These are phyloP conservation scores for Halichoerus grypus DNA, from an alignment of 2,113 vertebrate genomes.

Conservation along the genomic window DNA sequence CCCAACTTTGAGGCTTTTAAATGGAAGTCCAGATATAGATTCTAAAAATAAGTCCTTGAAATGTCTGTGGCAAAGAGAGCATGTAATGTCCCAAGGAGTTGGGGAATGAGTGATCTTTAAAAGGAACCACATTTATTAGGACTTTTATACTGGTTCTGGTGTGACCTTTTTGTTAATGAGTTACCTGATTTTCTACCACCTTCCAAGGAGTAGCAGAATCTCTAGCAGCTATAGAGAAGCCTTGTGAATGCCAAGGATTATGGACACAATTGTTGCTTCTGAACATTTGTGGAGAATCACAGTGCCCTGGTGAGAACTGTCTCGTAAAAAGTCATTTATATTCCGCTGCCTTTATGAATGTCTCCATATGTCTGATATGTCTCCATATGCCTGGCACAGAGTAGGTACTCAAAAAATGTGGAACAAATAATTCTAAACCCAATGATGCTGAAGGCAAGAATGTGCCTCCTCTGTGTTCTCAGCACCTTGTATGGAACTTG, in stretches of 20 bases:
- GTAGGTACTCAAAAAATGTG: not conserved
- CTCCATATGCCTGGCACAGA: not conserved
- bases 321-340: not conserved
- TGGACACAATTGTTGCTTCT: not conserved
- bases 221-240: not conserved
- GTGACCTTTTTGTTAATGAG: not conserved
- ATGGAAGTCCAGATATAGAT: not conserved
- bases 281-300: constrained; percentile 3
- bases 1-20: constrained; percentile 18
- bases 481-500: not conserved
- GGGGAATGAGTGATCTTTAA: not conserved
- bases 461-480: not conserved
- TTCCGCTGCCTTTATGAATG: not conserved
- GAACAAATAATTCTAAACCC: not conserved
- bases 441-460: not conserved
- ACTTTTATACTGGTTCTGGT: not conserved
- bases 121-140: not conserved
- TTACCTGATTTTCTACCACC: not conserved
- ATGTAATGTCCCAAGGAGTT: not conserved
- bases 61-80: not conserved
- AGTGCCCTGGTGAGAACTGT: not conserved
- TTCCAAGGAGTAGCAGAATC: not conserved
- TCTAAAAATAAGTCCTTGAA: not conserved
- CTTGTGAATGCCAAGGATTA: not conserved
- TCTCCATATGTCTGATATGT: not conserved